Evolutionary conservation across 2,888 invertebrate species (phyloP), one percentile per base, ranked within the genome.

Genomic region (Adelognathus sp.): DNA sequence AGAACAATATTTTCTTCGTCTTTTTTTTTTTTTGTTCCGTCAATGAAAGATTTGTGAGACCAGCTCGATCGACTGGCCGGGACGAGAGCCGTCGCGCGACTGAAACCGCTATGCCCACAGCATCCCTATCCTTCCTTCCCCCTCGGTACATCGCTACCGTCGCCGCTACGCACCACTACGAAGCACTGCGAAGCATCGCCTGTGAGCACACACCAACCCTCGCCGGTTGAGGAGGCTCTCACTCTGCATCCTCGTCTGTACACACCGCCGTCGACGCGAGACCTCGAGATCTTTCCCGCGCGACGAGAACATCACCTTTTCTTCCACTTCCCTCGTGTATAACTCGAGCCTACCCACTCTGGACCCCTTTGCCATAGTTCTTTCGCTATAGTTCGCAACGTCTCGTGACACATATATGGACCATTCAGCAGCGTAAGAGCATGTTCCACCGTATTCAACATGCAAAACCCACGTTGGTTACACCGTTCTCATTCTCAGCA

Each of bases 1-100:
- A 54, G 27, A 29, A 54, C 16, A 29, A 16, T 31, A 3, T 54
- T 54, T 14, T 67, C 39, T 29, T n/a, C 5, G 11, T 54, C 41
- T 21, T 11, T 27, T 31, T 1, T 33, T 4, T 41, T 39, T 14
- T 31, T 18, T 60, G 14, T 9, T 39, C 5, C 29, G 6, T 41
- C 16, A 41, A 50, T 50, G 21, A n/a, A 1, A 50, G 14, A 29
- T n/a, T 18, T n/a, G 6, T 52, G 63, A 54, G 39, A 80, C 33
- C 58, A 84, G 82, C 85, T 87, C 86, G 84, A 88, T 85, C 87
- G 86, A 88, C 88, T 85, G 84, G 85, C 85, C 88, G 83, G 86
- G 86, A 81, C 88, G 87, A 89, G 85, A 88, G 89, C 88, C 87
- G 88, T 87, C 89, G 88, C 89, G 85, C 89, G 86, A 89, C 89